Evolutionary conservation across 2,113 vertebrate species (phyloP).

Genomic region (Neomonachus schauinslandi): DNA sequence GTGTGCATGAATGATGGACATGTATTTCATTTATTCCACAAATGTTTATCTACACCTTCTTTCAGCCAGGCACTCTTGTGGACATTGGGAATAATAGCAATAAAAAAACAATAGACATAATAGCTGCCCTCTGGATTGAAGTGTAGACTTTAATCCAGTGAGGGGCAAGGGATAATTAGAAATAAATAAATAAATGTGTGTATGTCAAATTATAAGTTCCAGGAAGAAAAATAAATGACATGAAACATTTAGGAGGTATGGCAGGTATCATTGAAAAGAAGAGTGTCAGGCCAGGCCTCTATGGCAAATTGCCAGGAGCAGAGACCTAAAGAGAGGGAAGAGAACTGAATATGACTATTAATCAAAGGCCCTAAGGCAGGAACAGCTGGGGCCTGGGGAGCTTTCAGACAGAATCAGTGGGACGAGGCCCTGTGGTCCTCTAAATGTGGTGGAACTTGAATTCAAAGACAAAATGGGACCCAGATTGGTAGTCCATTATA

Average conservation of each 20-base stretch:
- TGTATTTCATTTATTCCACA: neutral
- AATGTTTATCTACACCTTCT: neutral
- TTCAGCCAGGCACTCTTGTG: neutral
- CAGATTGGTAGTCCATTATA: no score
- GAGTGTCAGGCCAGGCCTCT: neutral
- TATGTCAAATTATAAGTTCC: neutral
- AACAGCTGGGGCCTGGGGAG: neutral
- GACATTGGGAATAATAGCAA: neutral
- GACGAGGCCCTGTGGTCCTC: neutral
- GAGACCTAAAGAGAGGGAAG: neutral
- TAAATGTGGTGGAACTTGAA: neutral
- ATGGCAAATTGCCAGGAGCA: neutral
- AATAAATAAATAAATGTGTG: neutral
- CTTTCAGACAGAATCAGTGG: neutral
- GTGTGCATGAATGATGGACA: neutral
- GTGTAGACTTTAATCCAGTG: neutral
- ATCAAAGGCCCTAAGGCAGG: neutral
- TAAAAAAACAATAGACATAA: neutral
- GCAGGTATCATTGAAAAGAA: neutral
- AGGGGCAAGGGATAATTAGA: neutral
- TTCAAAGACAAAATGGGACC: neutral
- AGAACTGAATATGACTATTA: neutral
- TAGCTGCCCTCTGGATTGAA: neutral
- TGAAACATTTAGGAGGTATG: neutral
- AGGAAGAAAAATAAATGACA: neutral